These are phyloP conservation scores for Meteorus cinctellus DNA, from an alignment of 2,888 invertebrate species.

Conservation along the genomic window DNA sequence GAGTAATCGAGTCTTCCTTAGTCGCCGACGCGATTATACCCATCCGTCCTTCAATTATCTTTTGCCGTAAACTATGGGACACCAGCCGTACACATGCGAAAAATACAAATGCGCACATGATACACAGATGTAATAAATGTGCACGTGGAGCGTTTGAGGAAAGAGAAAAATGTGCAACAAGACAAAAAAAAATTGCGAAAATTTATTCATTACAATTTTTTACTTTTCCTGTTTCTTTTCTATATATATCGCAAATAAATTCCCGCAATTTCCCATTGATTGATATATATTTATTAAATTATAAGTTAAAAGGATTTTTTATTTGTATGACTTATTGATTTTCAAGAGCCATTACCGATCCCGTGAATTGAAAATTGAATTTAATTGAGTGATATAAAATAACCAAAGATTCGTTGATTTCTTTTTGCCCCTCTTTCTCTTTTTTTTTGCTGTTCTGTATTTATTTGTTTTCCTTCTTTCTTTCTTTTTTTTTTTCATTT, in stretches of 20 bases:
- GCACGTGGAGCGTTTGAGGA: neutral
- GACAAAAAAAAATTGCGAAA: neutral
- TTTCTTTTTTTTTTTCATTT: slow-evolving; percentile 18
- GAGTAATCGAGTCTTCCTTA: slow-evolving; percentile 37
- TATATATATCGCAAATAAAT: neutral
- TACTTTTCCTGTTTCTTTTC: neutral
- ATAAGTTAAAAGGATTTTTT: neutral
- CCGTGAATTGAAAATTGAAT: slow-evolving; percentile 1
- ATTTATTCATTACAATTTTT: neutral
- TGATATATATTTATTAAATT: neutral
- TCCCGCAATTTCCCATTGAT: neutral
- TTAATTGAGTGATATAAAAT: slow-evolving; percentile 9
- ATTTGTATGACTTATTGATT: neutral
- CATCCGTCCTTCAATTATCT: slow-evolving; percentile 36
- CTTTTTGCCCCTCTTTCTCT: slow-evolving; percentile 1
- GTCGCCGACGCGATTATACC: slow-evolving; percentile 19
- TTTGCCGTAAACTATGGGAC: slow-evolving; percentile 5
- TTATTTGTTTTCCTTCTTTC: neutral
- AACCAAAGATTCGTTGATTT: neutral
- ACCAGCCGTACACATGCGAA: neutral
- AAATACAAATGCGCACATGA: neutral
- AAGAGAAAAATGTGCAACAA: no score
- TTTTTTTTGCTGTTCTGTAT: neutral
- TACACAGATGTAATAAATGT: slow-evolving; percentile 7
- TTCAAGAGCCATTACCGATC: neutral